These are phyloP conservation scores for Mesocricetus auratus DNA, from an alignment of 2,113 vertebrate genomes.

Conservation along the genomic window DNA sequence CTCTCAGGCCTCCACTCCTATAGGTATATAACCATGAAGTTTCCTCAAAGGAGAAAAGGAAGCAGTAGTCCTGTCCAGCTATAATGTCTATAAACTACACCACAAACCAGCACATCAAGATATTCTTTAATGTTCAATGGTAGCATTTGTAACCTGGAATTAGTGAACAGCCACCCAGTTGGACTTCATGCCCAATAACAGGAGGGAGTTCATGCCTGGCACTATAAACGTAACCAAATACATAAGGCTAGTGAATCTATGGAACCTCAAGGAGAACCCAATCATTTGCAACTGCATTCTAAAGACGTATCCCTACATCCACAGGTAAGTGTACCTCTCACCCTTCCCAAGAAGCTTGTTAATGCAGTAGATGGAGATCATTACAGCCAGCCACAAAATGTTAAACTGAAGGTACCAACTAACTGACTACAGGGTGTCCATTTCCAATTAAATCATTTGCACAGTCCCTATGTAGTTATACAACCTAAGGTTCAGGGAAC, in stretches of 20 bases:
- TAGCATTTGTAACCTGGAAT: background rate
- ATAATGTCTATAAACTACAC: background rate
- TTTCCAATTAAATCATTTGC: background rate
- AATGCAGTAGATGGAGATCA: background rate
- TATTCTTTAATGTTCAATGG: background rate
- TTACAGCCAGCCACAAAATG: background rate
- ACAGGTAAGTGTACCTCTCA: background rate
- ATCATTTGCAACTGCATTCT: background rate
- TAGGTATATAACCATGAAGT: background rate
- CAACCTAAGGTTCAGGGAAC: background rate
- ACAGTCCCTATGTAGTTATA: background rate
- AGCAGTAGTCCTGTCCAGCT: background rate
- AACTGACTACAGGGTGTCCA: background rate
- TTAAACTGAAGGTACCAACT: background rate
- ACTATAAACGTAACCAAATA: background rate
- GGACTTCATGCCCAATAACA: background rate
- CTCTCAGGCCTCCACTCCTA: background rate
- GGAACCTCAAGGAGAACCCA: background rate
- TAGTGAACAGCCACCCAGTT: background rate
- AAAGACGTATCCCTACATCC: background rate
- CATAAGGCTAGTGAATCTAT: background rate
- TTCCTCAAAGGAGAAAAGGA: background rate
- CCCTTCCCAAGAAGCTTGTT: background rate
- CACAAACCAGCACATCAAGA: background rate
- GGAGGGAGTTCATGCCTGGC: background rate